Conservation (phyloP, 1,140 invertebrate species). For the Phymorhynchus buccinoides region DNA sequence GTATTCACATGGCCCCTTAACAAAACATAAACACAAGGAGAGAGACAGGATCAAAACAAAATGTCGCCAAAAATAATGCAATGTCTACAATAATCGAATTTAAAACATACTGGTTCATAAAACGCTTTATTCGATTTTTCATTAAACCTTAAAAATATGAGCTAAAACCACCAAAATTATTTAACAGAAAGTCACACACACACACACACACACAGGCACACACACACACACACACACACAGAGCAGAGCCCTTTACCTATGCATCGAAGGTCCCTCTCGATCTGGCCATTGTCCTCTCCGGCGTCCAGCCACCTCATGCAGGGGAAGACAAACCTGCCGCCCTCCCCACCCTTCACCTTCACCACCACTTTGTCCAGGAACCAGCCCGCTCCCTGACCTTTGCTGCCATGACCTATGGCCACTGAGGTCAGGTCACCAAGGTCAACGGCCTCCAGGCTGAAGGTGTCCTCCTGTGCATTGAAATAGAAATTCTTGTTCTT, state of each 20-base stretch:
- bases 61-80: too few relatives aligned
- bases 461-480: slow-evolving; percentile 61
- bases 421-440: slow-evolving; percentile 55
- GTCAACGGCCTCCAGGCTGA: slow-evolving; percentile 63
- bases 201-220: slow-evolving; percentile 20
- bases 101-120: too few relatives aligned
- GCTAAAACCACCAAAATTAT: too few relatives aligned
- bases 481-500: too few relatives aligned
- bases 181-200: too few relatives aligned
- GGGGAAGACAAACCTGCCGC: slow-evolving; percentile 55
- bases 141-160: too few relatives aligned
- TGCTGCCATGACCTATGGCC: slow-evolving; percentile 63
- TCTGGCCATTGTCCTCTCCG: slow-evolving; percentile 62
- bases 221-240: background rate
- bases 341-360: slow-evolving; percentile 43
- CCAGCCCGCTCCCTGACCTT: slow-evolving; percentile 64
- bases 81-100: too few relatives aligned
- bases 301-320: slow-evolving; percentile 64
- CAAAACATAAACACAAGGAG: too few relatives aligned
- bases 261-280: slow-evolving; percentile 52
- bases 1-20: background rate
- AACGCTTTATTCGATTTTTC: too few relatives aligned
- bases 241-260: slow-evolving; percentile 43
- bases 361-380: slow-evolving; percentile 62
- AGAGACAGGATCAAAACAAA: too few relatives aligned